Evolutionary conservation across 30 jellyfish, hydroid and myxozoan species (phyloP), one percentile per base, ranked within the genome.

Genomic region (Turritopsis dohrnii): DNA sequence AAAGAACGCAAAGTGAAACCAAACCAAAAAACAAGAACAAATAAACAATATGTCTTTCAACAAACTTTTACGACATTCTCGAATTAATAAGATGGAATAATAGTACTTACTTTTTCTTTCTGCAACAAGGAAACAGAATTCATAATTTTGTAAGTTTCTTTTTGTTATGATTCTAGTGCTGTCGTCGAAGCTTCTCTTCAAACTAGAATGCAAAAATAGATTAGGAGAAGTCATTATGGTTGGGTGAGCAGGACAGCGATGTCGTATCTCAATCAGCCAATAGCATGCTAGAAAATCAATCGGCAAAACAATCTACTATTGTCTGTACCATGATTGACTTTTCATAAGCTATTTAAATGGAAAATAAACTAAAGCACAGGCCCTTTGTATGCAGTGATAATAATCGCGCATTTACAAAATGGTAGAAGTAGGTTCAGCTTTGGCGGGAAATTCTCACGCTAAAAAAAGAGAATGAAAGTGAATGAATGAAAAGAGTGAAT

Each of bases 351-450:
- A 41, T 41, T 69, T 69, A 69, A 69, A 69, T 69, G 30, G 77
- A 23, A 69, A 23, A 69, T 69, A 69, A 69, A 69, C 77, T 69
- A 69, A 27, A 69, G 30, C 77, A 7, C 77, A 69, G 30, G 7
- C 77, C 77, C 77, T 69, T 69, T 41, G 13, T 3, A 41, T 41
- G 13, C 13, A 41, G 60, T 41, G 60, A 41, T 41, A 41, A 41
- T 41, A 41, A 41, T 41, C 60, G 60, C 60, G 60, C 60, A 13
- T 41, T 13, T 41, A 3, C 60, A 41, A 41, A 3, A 41, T 41
- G 60, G 60, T 41, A 5, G 60, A 41, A 41, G 60, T 41, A 3
- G 60, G 60, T 13, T 5, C n/a, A n/a, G n/a, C n/a, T n/a, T n/a
- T 3, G 60, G 60, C 60, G 60, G 60, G 60, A 41, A 41, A n/a